Evolutionary conservation across 2,888 invertebrate species (phyloP).

Genomic region (Tenthredo notha): DNA sequence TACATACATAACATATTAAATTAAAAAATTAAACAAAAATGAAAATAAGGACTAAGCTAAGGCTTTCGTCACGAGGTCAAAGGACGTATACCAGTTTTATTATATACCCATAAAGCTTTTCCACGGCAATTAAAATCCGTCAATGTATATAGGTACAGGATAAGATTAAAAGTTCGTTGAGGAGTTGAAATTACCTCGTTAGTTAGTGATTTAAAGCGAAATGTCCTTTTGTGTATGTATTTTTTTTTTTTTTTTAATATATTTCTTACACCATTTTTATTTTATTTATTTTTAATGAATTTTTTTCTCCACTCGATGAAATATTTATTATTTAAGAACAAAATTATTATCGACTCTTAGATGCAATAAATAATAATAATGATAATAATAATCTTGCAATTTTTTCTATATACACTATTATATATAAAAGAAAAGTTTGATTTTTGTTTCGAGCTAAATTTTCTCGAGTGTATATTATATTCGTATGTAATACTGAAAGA

Average conservation of each 20-base stretch:
- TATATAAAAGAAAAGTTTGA: no score
- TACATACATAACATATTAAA: neutral
- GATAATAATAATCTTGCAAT: no score
- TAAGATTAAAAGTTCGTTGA: neutral
- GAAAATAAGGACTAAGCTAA: neutral
- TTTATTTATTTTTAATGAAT: neutral
- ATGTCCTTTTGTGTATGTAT: neutral
- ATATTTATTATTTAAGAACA: neutral
- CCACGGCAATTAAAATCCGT: constrained; percentile 25
- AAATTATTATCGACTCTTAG: neutral
- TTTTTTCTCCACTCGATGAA: neutral
- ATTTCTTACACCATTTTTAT: neutral
- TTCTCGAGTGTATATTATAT: neutral
- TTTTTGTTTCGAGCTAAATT: neutral
- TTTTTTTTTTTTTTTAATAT: neutral
- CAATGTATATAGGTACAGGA: neutral
- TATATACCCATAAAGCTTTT: neutral
- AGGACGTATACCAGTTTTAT: constrained; percentile 3
- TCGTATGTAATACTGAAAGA: no score
- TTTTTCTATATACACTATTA: no score
- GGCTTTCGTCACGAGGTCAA: constrained; percentile 23
- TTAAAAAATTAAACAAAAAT: neutral
- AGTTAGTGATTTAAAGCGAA: neutral
- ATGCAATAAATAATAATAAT: no score
- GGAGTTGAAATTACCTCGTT: neutral